These are phyloP conservation scores for Callyntrura guangdongensis DNA, from an alignment of 2,888 invertebrate species.

Conservation along the genomic window DNA sequence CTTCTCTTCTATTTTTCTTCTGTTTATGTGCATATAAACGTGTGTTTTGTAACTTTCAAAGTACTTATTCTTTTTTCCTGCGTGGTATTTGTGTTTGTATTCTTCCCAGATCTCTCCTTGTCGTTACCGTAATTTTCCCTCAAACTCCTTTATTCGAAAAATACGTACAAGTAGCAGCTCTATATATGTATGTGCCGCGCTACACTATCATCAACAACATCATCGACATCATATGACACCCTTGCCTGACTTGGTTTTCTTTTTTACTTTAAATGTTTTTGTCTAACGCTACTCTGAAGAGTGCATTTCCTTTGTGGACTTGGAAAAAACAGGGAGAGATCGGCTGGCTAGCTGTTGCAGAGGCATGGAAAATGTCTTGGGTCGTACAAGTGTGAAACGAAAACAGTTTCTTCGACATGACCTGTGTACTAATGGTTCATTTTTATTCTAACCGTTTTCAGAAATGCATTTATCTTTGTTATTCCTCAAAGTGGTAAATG, in stretches of 20 bases:
- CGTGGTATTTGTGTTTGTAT: constrained; percentile 54
- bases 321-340: neutral
- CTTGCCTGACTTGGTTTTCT: neutral
- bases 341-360: constrained; percentile 11
- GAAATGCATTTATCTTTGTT: constrained; percentile 48
- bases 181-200: neutral
- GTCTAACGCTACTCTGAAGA: neutral
- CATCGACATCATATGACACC: constrained; percentile 20
- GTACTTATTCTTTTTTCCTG: constrained; percentile 51
- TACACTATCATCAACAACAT: neutral
- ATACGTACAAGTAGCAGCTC: neutral
- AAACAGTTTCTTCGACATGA: constrained; percentile 47
- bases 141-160: neutral
- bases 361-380: neutral
- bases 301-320: constrained; percentile 23
- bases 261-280: neutral
- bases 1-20: constrained; percentile 1
- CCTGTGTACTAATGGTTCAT: constrained; percentile 53
- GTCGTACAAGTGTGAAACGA: constrained; percentile 17
- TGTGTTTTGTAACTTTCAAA: constrained; percentile 53
- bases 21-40: constrained; percentile 45
- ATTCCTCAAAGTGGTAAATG: neutral
- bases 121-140: constrained; percentile 55
- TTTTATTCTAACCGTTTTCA: constrained; percentile 44
- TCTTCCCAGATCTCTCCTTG: constrained; percentile 57